A percentile compares a stretch with the other conserved stretches of the same genome.
Evolutionary conservation across 2,113 vertebrate species (phyloP).

Genomic region (Eira barbara): DNA sequence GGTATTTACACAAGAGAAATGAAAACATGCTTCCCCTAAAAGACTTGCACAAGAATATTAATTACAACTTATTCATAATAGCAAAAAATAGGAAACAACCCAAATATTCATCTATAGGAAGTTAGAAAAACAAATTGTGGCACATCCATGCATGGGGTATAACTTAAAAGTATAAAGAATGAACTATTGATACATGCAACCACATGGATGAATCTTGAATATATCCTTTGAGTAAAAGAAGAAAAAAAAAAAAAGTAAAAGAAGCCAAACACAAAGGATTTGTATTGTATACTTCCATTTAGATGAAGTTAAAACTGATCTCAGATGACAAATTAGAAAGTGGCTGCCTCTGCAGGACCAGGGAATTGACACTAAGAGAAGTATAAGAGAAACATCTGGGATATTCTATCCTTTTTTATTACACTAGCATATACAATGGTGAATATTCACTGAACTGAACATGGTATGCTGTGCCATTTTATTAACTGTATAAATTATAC

Average conservation of each 20-base stretch:
- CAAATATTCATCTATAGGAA: background rate
- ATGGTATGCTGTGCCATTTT: background rate
- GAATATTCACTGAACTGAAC: background rate
- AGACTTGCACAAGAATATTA: background rate
- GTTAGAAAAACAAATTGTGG: background rate
- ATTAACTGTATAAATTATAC: conserved; percentile 15
- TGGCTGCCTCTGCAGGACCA: background rate
- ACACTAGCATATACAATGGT: background rate
- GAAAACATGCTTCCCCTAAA: background rate
- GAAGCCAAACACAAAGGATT: background rate
- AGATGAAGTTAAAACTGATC: background rate
- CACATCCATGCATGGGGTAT: background rate
- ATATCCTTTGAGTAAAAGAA: background rate
- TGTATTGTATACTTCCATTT: background rate
- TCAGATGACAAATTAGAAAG: background rate
- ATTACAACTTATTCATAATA: background rate
- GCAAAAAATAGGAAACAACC: background rate
- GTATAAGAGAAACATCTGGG: background rate
- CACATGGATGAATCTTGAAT: background rate
- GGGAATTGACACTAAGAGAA: background rate
- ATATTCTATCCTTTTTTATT: background rate
- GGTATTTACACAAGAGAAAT: background rate
- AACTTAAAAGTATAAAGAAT: background rate
- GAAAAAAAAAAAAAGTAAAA: background rate
- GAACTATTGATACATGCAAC: background rate